Percentiles rank a stretch among this genome's conserved stretches.
phyloP scores from a whole-genome alignment of 2,797 vertebrate genomes.

The Morelia viridis region DNA sequence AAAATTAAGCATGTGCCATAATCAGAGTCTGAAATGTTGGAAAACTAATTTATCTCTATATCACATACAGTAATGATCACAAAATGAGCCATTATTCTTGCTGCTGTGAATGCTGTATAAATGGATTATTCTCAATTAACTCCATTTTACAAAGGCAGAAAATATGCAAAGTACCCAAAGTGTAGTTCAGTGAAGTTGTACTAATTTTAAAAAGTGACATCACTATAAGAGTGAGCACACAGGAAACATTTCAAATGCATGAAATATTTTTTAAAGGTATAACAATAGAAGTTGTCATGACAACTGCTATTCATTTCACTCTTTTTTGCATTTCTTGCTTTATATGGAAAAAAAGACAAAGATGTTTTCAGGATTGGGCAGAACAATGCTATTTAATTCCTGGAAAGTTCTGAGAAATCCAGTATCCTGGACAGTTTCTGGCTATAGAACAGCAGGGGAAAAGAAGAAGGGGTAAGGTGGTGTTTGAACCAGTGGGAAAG shows the following conservation, averaged over 20 bases:
- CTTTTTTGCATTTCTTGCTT: conserved; percentile 58
- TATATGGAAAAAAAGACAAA: conserved; percentile 35
- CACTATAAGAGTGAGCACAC: conserved; percentile 48
- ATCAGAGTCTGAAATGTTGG: neutral
- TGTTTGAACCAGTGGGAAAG: neutral
- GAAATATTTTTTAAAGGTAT: conserved; percentile 66
- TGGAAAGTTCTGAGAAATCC: neutral
- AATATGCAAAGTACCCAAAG: neutral
- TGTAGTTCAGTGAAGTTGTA: neutral
- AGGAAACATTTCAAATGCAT: conserved; percentile 43
- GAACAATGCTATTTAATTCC: neutral
- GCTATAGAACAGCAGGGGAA: neutral
- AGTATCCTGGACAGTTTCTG: neutral
- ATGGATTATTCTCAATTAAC: neutral
- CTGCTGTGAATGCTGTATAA: neutral
- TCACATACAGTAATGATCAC: neutral
- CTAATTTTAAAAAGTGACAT: conserved; percentile 17
- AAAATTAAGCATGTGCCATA: neutral
- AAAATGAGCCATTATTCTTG: neutral
- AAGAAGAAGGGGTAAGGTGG: neutral
- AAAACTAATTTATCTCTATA: neutral
- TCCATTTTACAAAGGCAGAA: neutral
- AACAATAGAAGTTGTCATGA: conserved; percentile 69
- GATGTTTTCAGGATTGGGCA: neutral
- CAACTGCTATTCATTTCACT: conserved; percentile 71